Percentiles rank a stretch among this genome's conserved stretches.
Conservation (phyloP, 2,888 invertebrate genomes). For the Drosophila glabriapex region DNA sequence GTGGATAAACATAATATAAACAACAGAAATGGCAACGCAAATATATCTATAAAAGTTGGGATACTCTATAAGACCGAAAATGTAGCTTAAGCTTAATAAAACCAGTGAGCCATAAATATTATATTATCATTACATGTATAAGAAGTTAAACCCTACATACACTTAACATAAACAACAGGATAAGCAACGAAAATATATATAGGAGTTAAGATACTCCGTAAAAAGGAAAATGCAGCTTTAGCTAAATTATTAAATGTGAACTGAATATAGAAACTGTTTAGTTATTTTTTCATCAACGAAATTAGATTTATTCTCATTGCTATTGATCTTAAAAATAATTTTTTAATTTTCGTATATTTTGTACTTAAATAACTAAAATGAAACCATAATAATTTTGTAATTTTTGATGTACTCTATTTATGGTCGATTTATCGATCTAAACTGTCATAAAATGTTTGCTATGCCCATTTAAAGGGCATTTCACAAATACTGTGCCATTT, state of each 20-base stretch:
- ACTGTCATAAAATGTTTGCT: not conserved
- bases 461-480: conserved; percentile 26
- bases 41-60: not conserved
- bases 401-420: not conserved
- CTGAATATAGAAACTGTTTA: not conserved
- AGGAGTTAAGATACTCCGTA: conserved; percentile 4
- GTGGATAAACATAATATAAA: conserved; percentile 45
- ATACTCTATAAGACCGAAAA: conserved; percentile 22
- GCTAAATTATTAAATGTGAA: not conserved
- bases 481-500: conserved; percentile 22
- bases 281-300: not conserved
- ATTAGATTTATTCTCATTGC: not conserved
- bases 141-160: conserved; percentile 36
- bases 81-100: not conserved
- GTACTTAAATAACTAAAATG: not conserved
- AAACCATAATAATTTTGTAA: not conserved
- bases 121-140: conserved; percentile 33
- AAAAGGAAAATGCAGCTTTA: not conserved
- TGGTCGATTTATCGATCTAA: no score
- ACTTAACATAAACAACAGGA: conserved; percentile 34
- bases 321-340: not conserved
- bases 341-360: not conserved
- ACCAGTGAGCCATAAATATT: not conserved
- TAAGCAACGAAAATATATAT: not conserved
- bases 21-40: not conserved